Percentiles rank a stretch among this genome's conserved stretches.
Evolutionary conservation across 2,113 vertebrate species (phyloP).

Genomic region (Nycticebus coucang): DNA sequence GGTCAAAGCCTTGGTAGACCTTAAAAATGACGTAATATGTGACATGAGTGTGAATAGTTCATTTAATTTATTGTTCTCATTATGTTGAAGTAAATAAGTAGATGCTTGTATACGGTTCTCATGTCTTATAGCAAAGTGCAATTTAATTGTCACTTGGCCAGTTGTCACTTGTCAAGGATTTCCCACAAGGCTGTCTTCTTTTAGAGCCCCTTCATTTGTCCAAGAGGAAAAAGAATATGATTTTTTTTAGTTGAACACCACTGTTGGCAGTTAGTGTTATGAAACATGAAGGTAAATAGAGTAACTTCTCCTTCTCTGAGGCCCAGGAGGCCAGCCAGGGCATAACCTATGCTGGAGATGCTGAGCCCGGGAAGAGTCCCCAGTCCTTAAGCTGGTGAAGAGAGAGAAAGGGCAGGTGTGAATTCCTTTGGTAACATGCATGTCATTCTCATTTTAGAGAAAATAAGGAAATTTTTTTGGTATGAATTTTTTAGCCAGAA

Average conservation of each 20-base stretch:
- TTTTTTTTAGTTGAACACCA: background rate
- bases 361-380: background rate
- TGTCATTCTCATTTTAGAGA: background rate
- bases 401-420: background rate
- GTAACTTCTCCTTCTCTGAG: background rate
- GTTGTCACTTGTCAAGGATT: background rate
- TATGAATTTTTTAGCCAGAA: background rate
- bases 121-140: background rate
- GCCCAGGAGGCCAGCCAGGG: background rate
- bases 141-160: background rate
- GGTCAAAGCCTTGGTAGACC: background rate
- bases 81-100: background rate
- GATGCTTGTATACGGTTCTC: background rate
- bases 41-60: background rate
- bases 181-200: background rate
- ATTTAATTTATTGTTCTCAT: background rate
- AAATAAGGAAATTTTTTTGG: background rate
- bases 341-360: background rate
- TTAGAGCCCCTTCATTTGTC: background rate
- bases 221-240: background rate
- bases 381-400: background rate
- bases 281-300: background rate
- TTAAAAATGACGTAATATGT: background rate
- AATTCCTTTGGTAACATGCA: background rate
- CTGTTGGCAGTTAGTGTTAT: background rate